A percentile compares a stretch with the other conserved stretches of the same genome.
Evolutionary conservation across 1,140 invertebrate genomes (phyloP).

Genomic region (Capitella teleta): DNA sequence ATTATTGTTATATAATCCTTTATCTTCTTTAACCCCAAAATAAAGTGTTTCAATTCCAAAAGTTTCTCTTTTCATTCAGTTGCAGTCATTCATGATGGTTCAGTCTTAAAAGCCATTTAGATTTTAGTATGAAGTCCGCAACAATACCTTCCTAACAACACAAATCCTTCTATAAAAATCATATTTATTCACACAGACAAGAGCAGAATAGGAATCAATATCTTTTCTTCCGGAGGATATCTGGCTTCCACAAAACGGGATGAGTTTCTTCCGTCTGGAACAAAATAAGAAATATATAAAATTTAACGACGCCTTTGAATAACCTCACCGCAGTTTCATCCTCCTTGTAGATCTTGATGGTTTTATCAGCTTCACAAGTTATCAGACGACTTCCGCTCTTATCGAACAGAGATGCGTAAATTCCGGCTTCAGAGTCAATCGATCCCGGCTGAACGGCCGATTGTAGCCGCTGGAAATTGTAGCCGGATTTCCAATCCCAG

Average conservation of each 20-base stretch:
- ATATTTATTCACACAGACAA: no score
- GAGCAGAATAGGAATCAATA: no score
- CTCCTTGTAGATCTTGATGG: conserved; percentile 98
- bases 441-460: conserved; percentile 95
- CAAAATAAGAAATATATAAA: not conserved
- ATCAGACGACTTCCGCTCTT: conserved; percentile 84
- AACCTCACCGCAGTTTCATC: conserved; percentile 74
- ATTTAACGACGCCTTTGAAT: not conserved
- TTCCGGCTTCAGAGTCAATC: conserved; percentile 96
- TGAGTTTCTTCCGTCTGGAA: conserved; percentile 84
- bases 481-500: conserved; percentile 98
- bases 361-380: conserved; percentile 97
- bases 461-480: conserved; percentile 92
- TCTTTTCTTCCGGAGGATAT: conserved; percentile 53
- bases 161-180: no score
- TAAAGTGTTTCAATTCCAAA: no score
- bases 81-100: no score
- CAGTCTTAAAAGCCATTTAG: no score
- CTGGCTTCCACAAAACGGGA: conserved; percentile 93
- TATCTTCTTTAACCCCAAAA: no score
- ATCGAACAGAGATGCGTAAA: conserved; percentile 92
- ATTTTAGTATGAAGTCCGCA: no score
- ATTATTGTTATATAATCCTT: no score
- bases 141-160: no score
- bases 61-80: no score